A percentile compares a stretch with the other conserved stretches of the same genome.
These are phyloP conservation scores for Bradypus variegatus DNA, from an alignment of 2,797 vertebrate genomes.

Conservation along the genomic window DNA sequence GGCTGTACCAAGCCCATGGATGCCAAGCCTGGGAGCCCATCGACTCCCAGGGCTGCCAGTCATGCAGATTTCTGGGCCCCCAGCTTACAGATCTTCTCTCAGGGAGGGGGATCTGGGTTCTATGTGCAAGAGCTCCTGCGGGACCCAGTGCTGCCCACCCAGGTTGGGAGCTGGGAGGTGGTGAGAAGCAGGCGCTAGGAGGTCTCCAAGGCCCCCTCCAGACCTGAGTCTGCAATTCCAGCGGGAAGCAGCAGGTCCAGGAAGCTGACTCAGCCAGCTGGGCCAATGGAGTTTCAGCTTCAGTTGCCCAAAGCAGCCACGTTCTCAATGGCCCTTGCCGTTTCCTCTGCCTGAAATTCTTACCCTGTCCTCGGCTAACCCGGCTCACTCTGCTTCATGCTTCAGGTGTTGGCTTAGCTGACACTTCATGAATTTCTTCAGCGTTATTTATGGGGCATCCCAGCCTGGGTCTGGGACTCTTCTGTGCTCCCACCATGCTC, in stretches of 20 bases:
- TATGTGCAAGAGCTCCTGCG: background rate
- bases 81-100: background rate
- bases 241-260: background rate
- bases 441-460: background rate
- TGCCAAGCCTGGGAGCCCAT: background rate
- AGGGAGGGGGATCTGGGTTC: background rate
- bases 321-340: background rate
- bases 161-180: background rate
- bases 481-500: background rate
- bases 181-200: background rate
- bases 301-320: constrained; percentile 1
- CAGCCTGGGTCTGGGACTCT: background rate
- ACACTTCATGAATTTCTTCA: background rate
- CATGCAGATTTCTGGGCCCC: constrained; percentile 14
- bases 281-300: background rate
- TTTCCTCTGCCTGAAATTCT: constrained; percentile 34
- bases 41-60: background rate
- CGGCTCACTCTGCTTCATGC: background rate
- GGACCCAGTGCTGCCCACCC: background rate
- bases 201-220: constrained; percentile 21
- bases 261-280: constrained; percentile 23
- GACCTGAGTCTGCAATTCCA: background rate
- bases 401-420: background rate
- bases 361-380: background rate
- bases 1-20: background rate